Base-by-base conservation (phyloP, 2,113 vertebrate species). In the Micronisus gabar region DNA sequence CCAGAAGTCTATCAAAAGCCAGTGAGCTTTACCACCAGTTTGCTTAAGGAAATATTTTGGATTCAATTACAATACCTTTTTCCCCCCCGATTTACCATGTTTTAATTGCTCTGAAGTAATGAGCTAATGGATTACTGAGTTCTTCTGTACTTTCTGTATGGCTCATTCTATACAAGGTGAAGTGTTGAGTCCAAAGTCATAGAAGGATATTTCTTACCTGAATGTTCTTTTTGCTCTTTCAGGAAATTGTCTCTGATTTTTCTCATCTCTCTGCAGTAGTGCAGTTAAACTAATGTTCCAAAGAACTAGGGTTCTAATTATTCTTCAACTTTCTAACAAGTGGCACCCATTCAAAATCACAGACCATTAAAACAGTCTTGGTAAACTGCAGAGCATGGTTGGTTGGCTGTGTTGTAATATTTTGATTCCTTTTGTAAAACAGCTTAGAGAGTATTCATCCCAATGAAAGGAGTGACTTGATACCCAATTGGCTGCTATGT, bases 381-480 rank as follows among this genome's bases (percentile, higher is more conserved):
- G 66, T 68, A 91, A 92, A 87, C 66, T 34, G 32, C 53, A 75
- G 63, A 90, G 29, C 30, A 12, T 29, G 23, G 34, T 29, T 23
- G 16, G 23, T 70, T 79, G 10, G 11, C n/a, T 36, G 15, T 29
- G 25, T 62, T 86, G 48, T 70, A 52, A 67, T 76, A 63, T 63
- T 94, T 89, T 63, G 61, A 72, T 74, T 92, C 41, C 15, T 65
- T 94, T 72, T 74, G 30, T 78, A 87, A 71, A 89, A 34, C 40
- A 72, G 36, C 36, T 89, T 87, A 45, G 32, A 52, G 48, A 63
- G 16, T 52, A 38, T 72, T 97, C 48, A 62, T n/a, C 38, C 32
- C 55, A 68, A 9, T 67, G 73, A 81, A 91, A 96, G 59, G 22
- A 76, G 70, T 85, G 81, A 97, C 59, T 62, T 92, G 84, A 87